These are phyloP conservation scores for Rhagonycha lutea DNA, from an alignment of 2,888 invertebrate genomes.

Conservation along the genomic window DNA sequence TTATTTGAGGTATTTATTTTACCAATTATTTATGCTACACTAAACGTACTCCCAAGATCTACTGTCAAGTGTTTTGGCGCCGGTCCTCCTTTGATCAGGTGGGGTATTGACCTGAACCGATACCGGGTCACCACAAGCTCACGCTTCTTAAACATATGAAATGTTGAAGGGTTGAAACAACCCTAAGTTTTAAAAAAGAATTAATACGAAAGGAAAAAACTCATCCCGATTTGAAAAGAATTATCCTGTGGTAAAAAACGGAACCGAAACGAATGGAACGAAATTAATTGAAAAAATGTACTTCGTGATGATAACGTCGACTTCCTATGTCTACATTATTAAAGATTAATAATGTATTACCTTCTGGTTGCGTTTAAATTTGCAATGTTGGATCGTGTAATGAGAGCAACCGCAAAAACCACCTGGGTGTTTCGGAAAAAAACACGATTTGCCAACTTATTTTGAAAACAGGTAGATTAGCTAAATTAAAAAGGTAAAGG, in stretches of 20 bases:
- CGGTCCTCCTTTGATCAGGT: constrained; percentile 39
- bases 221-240: background rate
- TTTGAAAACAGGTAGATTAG: background rate
- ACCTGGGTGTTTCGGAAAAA: background rate
- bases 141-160: constrained; percentile 31
- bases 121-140: constrained; percentile 36
- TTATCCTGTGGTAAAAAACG: background rate
- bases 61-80: constrained; percentile 38
- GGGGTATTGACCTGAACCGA: constrained; percentile 38
- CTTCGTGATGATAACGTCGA: background rate
- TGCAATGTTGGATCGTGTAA: background rate
- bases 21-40: constrained; percentile 34
- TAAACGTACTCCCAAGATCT: constrained; percentile 31
- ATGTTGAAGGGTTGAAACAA: constrained; percentile 30
- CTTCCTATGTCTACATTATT: background rate
- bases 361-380: background rate
- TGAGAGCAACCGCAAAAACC: background rate
- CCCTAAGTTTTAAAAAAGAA: constrained; percentile 2
- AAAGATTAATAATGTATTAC: constrained; percentile 2
- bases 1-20: constrained; percentile 21
- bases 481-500: background rate
- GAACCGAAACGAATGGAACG: background rate
- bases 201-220: background rate
- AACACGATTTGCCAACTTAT: background rate
- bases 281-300: constrained; percentile 1